phyloP scores from a whole-genome alignment of 2,888 invertebrate genomes.

The Polydesmus complanatus region DNA sequence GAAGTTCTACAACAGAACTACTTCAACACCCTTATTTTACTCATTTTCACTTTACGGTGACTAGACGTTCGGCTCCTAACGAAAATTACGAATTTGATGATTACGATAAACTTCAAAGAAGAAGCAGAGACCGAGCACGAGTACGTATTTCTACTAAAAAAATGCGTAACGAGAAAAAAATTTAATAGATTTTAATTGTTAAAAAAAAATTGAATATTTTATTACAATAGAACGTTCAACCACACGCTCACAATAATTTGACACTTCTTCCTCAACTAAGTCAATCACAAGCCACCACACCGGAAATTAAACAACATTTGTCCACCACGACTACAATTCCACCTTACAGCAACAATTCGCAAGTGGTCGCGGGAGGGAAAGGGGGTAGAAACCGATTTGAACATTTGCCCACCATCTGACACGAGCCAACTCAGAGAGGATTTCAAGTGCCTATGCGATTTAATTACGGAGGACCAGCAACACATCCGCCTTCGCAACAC shows the following conservation, averaged over 20 bases:
- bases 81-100: constrained; percentile 46
- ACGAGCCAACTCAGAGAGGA: constrained; percentile 2
- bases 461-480: not conserved
- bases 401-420: constrained; percentile 56
- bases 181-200: not conserved
- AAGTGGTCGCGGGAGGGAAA: constrained; percentile 18
- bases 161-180: not conserved
- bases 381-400: constrained; percentile 24
- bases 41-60: constrained; percentile 16
- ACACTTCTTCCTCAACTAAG: constrained; percentile 21
- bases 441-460: not conserved
- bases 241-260: too few relatives aligned
- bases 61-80: constrained; percentile 59
- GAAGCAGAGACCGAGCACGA: constrained; percentile 47
- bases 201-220: not conserved
- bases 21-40: constrained; percentile 73
- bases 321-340: constrained; percentile 17
- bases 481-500: not conserved
- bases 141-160: constrained; percentile 30
- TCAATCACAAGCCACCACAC: constrained; percentile 32
- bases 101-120: constrained; percentile 42
- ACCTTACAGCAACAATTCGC: constrained; percentile 11
- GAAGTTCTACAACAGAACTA: constrained; percentile 85
- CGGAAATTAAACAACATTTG: constrained; percentile 31
- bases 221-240: not conserved